Percentiles rank a stretch among this genome's conserved stretches.
Conservation (phyloP, 2,888 invertebrate species). For the Pandemis corylana region DNA sequence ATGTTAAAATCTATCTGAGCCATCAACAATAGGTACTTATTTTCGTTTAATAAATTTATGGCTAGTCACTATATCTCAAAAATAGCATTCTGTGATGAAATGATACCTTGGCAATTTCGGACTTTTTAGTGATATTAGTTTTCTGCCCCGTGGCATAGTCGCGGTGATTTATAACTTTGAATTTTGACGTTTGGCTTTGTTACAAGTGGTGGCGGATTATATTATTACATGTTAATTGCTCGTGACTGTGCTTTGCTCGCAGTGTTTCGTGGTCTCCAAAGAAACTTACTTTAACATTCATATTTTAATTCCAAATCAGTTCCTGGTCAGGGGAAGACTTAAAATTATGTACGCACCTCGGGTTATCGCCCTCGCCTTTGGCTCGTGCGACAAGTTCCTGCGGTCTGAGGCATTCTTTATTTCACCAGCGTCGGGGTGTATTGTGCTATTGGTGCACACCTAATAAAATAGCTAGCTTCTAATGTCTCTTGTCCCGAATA, state of each 20-base stretch:
- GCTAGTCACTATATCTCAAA: constrained; percentile 55
- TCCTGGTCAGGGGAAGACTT: no score
- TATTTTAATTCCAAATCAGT: no score
- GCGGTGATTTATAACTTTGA: neutral
- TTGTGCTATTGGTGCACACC: no score
- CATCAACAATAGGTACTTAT: constrained; percentile 43
- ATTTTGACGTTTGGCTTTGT: neutral
- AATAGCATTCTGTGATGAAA: constrained; percentile 76
- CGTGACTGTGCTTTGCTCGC: neutral
- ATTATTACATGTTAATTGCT: neutral
- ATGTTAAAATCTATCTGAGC: constrained; percentile 21
- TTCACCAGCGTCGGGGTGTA: no score
- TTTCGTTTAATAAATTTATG: constrained; percentile 48
- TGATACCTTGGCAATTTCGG: constrained; percentile 72
- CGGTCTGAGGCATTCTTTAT: no score
- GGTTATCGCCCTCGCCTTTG: no score
- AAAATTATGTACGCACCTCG: no score
- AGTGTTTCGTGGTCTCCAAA: neutral
- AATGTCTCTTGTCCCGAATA: no score
- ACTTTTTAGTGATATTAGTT: constrained; percentile 62
- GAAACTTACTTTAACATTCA: neutral
- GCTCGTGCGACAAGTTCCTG: no score
- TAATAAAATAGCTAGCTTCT: neutral
- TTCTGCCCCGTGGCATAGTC: constrained; percentile 18
- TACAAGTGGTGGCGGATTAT: neutral